A percentile compares a stretch with the other conserved stretches of the same genome.
These are phyloP conservation scores for Tylochromis polylepis DNA, from an alignment of 2,113 vertebrate species.

Conservation along the genomic window DNA sequence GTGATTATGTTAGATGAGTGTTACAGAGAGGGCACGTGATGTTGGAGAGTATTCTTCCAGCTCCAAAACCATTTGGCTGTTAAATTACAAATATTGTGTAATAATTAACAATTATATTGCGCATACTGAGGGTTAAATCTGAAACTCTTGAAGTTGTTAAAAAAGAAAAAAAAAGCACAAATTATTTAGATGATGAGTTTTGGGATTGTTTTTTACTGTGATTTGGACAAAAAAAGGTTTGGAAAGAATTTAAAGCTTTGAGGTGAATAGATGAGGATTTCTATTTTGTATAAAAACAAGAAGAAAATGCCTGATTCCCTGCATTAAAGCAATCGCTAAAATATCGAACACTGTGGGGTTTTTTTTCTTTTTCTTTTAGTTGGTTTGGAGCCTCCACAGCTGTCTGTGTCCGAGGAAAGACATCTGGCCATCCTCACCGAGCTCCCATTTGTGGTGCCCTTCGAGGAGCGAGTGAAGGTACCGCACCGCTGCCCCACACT, in stretches of 20 bases:
- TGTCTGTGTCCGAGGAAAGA: constrained; percentile 94
- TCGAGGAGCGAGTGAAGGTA: constrained; percentile 99
- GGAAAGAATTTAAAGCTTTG: neutral
- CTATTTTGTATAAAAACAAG: neutral
- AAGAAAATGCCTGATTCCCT: neutral
- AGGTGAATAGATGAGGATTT: neutral
- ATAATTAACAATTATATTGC: neutral
- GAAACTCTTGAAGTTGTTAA: neutral
- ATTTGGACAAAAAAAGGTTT: neutral
- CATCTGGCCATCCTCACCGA: constrained; percentile 96
- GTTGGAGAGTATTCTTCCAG: neutral
- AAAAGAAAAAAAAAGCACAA: neutral
- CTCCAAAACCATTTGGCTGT: neutral
- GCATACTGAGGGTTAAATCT: neutral
- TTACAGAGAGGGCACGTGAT: neutral
- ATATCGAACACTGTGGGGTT: neutral
- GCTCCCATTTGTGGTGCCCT: constrained; percentile 95
- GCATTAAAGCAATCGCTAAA: neutral
- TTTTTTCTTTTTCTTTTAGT: constrained; percentile 70
- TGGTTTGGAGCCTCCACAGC: constrained; percentile 87
- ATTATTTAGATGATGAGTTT: neutral
- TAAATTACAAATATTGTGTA: neutral
- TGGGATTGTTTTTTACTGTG: neutral
- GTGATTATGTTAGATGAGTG: neutral
- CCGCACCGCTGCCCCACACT: neutral